Base-by-base conservation (phyloP, 1,140 invertebrate species). In the Piezodorus guildinii region DNA sequence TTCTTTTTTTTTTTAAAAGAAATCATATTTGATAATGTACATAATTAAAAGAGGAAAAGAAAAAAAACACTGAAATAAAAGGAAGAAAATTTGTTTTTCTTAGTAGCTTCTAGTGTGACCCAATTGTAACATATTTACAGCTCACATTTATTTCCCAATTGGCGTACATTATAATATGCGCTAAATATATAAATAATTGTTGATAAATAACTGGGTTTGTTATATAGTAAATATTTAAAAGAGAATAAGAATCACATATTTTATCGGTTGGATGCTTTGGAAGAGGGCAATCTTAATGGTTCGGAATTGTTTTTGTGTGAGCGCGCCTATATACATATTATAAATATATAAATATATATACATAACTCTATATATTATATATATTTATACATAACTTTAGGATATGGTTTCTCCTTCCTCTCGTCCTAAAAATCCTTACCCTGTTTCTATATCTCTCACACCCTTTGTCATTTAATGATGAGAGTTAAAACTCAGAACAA, bases 21-120 rank as follows among this genome's bases (percentile, higher is more conserved):
- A 65, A 54, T 54, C 49, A 46, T 52, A 44, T 10, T 30, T 60
- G 27, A 39, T 34, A 61, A 25, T 49, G 45, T 49, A 54, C 52
- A 62, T 60, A 62, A 45, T 45, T 51, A 45, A 43, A 25, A 63
- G 30, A 65, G 14, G 44, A 23, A 39, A 21, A 59, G 12, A 43
- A 61, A 52, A 39, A 19, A 30, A 43, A 44, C 49, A 25, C 46
- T 45, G 8, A 30, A 65, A 27, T 60, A 16, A 30, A 21, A 59
- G 15, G 23, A 39, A 52, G 19, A 34, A 34, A 25, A 25, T 60
- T 27, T 60, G 27, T 44, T 46, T 54, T 23, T 56, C 44, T 65
- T 58, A 61, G 66, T 67, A 67, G 66, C 66, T 65, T 67, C 43
- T 67, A 67, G 66, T 65, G 66, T 62, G 44, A 58, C 62, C 66